Percentiles rank a stretch among this genome's conserved stretches.
Conservation (phyloP, 2,113 vertebrate species). For the Solenodon paradoxus region DNA sequence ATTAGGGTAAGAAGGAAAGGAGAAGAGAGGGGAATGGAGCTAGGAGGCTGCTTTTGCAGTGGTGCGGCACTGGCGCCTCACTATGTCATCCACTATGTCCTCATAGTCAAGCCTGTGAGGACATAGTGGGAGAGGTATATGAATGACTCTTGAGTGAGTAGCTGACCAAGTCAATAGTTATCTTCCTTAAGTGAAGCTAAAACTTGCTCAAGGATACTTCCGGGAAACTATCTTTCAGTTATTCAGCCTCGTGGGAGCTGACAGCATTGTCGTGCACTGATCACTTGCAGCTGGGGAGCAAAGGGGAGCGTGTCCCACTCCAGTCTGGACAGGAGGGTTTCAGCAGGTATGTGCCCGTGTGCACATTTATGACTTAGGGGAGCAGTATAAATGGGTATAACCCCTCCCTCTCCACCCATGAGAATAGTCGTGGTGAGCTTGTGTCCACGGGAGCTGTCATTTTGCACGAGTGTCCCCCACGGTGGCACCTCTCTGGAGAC, state of each 20-base stretch:
- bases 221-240: neutral
- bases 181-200: too few relatives aligned
- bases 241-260: fast-evolving
- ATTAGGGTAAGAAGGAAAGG: fast-evolving
- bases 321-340: neutral
- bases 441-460: too few relatives aligned
- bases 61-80: too few relatives aligned
- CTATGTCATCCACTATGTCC: neutral
- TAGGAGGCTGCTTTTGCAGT: neutral
- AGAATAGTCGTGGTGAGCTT: neutral
- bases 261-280: neutral
- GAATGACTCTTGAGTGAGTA: neutral
- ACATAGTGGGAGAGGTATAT: too few relatives aligned
- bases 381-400: too few relatives aligned
- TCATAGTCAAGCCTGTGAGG: fast-evolving
- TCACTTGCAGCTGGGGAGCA: neutral
- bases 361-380: too few relatives aligned
- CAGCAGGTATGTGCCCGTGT: neutral
- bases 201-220: neutral
- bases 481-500: neutral
- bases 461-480: fast-evolving
- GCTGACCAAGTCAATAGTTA: neutral
- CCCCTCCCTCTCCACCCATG: fast-evolving
- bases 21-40: neutral
- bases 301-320: neutral